Evolutionary conservation across 2,113 vertebrate species (phyloP).

Genomic region (Zapus hudsonius): DNA sequence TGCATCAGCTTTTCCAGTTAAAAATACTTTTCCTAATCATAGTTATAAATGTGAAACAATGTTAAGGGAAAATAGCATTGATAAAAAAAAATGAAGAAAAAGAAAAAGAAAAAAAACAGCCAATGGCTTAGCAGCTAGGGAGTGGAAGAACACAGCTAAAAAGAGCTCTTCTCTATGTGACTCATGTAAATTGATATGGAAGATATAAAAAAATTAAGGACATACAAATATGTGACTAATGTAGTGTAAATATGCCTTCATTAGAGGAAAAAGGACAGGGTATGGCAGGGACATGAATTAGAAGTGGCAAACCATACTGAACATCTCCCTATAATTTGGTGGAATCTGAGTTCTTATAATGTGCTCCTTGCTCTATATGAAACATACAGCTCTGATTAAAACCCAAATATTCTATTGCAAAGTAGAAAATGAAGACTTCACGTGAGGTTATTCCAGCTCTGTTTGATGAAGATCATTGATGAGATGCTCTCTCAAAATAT

Average conservation of each 20-base stretch:
- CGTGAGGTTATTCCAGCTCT: slow-evolving; percentile 60
- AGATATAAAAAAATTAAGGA: neutral
- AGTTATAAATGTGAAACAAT: neutral
- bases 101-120: too few relatives aligned
- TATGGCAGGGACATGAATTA: neutral
- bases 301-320: neutral
- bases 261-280: neutral
- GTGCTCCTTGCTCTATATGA: slow-evolving; percentile 47
- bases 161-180: neutral
- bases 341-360: neutral
- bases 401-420: slow-evolving; percentile 50
- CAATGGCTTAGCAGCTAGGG: neutral
- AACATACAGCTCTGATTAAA: slow-evolving; percentile 66
- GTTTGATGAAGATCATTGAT: slow-evolving; percentile 53
- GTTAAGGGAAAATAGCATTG: neutral
- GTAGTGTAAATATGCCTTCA: neutral
- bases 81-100: too few relatives aligned
- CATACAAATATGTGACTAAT: neutral
- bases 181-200: neutral
- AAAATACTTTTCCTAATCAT: neutral
- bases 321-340: neutral
- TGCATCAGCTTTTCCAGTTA: neutral
- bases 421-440: slow-evolving; percentile 36
- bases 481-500: slow-evolving; percentile 42
- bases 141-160: neutral